These are phyloP conservation scores for Drosophila formosana DNA, from an alignment of 2,888 invertebrate genomes.

Conservation along the genomic window DNA sequence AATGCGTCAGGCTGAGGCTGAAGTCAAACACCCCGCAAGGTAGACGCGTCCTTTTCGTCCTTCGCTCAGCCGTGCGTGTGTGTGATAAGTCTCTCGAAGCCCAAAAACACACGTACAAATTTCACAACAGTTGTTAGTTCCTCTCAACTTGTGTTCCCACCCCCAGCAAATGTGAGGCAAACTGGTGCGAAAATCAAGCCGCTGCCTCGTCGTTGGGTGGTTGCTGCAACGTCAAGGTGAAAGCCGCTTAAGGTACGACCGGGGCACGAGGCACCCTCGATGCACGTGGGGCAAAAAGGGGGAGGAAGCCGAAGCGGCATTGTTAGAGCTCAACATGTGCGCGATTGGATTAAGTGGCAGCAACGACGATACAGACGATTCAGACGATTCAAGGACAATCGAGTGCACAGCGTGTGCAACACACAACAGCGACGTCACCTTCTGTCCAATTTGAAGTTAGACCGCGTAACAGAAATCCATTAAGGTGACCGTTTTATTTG, in stretches of 20 bases:
- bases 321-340: constrained; percentile 73
- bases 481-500: constrained; percentile 80
- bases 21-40: constrained; percentile 67
- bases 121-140: constrained; percentile 71
- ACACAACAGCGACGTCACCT: constrained; percentile 55
- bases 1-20: constrained; percentile 62
- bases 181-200: constrained; percentile 70
- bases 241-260: constrained; percentile 75
- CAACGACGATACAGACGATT: too few species aligned
- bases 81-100: constrained; percentile 73
- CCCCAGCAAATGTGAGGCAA: not conserved
- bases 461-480: constrained; percentile 79
- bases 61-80: constrained; percentile 64
- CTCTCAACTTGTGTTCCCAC: not conserved
- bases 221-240: constrained; percentile 73
- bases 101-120: constrained; percentile 70
- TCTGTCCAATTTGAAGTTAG: constrained; percentile 79
- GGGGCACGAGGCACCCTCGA: constrained; percentile 27
- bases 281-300: constrained; percentile 2
- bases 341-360: constrained; percentile 80
- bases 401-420: constrained; percentile 77
- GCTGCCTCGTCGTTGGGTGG: constrained; percentile 29
- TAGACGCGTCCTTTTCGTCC: constrained; percentile 26
- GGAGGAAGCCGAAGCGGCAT: constrained; percentile 42
- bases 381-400: constrained; percentile 79